Conservation (phyloP, 2,888 invertebrate genomes). For the Epirrita christyi region DNA sequence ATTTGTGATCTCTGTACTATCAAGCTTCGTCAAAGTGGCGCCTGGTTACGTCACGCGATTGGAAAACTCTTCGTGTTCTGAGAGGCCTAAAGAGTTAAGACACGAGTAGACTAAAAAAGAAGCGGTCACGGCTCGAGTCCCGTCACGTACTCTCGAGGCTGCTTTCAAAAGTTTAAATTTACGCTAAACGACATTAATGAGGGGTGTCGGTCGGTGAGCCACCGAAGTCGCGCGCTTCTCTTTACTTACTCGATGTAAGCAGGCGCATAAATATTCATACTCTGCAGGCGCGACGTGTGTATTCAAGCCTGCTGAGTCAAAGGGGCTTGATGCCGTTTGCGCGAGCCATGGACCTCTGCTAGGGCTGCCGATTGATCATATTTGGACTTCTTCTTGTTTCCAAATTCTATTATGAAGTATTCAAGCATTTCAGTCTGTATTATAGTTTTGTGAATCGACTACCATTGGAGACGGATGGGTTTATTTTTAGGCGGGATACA, state of each 20-base stretch:
- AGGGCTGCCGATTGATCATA: conserved; percentile 42
- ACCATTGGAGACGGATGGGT: too few species aligned
- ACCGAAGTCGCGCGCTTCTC: conserved; percentile 51
- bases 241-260: conserved; percentile 48
- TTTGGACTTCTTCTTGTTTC: background rate
- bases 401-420: background rate
- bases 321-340: conserved; percentile 62
- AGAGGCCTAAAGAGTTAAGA: conserved; percentile 61
- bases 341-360: conserved; percentile 30
- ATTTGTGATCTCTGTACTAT: conserved; percentile 47
- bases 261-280: conserved; percentile 71
- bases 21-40: conserved; percentile 66
- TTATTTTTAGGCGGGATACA: too few species aligned
- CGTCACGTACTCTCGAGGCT: conserved; percentile 67
- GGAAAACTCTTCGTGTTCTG: conserved; percentile 71
- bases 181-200: conserved; percentile 75
- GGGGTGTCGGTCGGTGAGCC: conserved; percentile 57
- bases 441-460: background rate
- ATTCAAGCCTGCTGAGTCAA: conserved; percentile 62
- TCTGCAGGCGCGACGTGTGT: conserved; percentile 56
- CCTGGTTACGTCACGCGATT: conserved; percentile 77
- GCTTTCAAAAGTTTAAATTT: conserved; percentile 76
- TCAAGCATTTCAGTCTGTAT: background rate
- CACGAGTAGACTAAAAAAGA: conserved; percentile 67
- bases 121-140: conserved; percentile 54